Base-by-base conservation (phyloP, 2,888 invertebrate genomes). In the Gymnoscelis rufifasciata region DNA sequence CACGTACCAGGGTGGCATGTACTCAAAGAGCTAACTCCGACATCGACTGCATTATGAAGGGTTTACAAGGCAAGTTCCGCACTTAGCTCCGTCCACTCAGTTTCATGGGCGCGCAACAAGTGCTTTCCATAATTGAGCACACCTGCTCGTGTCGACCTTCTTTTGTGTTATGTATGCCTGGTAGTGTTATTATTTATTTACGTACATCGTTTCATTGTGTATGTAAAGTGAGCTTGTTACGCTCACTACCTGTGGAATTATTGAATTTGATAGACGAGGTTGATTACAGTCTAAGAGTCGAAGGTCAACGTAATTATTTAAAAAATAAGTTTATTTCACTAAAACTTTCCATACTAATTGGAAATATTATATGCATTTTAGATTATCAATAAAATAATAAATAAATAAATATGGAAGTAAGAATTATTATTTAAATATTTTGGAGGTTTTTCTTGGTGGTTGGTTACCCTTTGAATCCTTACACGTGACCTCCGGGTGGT, bases 71-170 rank as follows among this genome's bases (percentile, higher is more conserved):
- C 62, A 74, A 76, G 65, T 77, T 76, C 66, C 65, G 66, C 68
- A 68, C 72, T 74, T 68, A 71, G 64, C 69, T 74, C 60, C 51
- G 69, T 70, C 70, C 69, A 71, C 69, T 72, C 65, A 62, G 68
- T 65, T 71, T 66, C 67, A 66, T 62, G 60, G 64, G 51, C 59
- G 68, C 58, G 74, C 77, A 78, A 77, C 77, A 78, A 78, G 77
- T 78, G 73, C 66, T 66, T 65, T 77, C 68, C 70, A 75, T 75
- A 74, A 78, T 76, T 76, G 72, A 77, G 66, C 66, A 64, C 67
- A 70, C 68, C 68, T 68, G 69, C 65, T 60, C 19, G 5, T 19
- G 19, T 19, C 60, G 55, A 57, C 50, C 57, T 52, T 56, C 54
- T 52, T 51, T 47, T 59, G 59, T 60, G 52, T 60, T 66, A 67